These are phyloP conservation scores for Spheniscus humboldti DNA, from an alignment of 2,797 vertebrate species.

Conservation along the genomic window DNA sequence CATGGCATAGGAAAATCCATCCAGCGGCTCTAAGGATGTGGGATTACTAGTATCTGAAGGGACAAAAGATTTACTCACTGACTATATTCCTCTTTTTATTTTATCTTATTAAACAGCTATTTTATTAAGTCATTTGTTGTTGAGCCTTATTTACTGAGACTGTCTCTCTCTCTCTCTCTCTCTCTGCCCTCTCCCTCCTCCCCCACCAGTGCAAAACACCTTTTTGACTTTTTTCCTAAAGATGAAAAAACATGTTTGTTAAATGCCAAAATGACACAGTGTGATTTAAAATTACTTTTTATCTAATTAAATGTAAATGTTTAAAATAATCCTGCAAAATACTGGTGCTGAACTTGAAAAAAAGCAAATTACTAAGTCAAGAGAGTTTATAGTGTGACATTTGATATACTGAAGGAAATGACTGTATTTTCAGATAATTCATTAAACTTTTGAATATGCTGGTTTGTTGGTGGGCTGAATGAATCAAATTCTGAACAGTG, in stretches of 20 bases:
- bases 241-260: not conserved
- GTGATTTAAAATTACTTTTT: not conserved
- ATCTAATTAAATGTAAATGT: not conserved
- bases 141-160: not conserved
- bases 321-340: not conserved
- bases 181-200: not conserved
- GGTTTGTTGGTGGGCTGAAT: not conserved
- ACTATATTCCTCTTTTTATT: not conserved
- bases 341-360: not conserved
- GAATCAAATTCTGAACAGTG: not conserved
- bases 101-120: not conserved
- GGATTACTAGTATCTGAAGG: not conserved
- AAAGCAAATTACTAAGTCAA: not conserved
- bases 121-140: not conserved
- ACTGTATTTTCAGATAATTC: not conserved
- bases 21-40: accelerated
- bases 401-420: not conserved
- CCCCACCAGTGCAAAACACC: accelerated
- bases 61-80: not conserved
- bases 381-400: not conserved
- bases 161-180: no score
- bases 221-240: not conserved
- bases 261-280: not conserved
- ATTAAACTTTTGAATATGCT: not conserved
- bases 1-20: not conserved